Conservation (phyloP, 2,797 vertebrate species). For the Poliocrania exsul region DNA sequence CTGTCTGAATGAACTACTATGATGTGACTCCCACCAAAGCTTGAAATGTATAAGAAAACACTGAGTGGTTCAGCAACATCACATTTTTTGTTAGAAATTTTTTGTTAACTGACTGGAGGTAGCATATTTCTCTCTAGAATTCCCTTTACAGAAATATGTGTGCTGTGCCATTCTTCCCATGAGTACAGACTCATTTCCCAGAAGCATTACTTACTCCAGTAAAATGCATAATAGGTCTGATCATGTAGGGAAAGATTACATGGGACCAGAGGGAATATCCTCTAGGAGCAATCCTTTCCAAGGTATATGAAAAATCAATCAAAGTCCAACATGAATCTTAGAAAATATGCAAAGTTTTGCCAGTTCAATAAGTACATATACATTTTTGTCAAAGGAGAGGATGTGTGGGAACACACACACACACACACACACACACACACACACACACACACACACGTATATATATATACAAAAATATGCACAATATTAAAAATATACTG, state of each 20-base stretch:
- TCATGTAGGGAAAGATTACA: not conserved
- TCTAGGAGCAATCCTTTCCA: not conserved
- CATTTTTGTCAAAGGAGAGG: not conserved
- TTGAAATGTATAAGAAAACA: not conserved
- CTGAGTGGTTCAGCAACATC: not conserved
- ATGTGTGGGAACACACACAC: not conserved
- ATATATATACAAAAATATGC: too few relatives aligned
- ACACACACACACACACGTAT: too few relatives aligned
- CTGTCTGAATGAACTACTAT: not conserved
- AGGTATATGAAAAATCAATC: not conserved
- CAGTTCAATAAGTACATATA: not conserved
- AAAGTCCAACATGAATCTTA: not conserved
- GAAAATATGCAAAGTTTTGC: not conserved
- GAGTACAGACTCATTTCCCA: not conserved
- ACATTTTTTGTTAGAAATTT: not conserved
- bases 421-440: too few relatives aligned
- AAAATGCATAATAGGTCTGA: not conserved
- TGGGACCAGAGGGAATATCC: not conserved
- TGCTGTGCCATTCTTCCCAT: rapidly evolving
- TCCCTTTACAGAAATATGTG: not conserved
- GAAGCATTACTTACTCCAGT: not conserved
- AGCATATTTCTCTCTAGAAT: not conserved
- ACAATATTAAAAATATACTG: not conserved
- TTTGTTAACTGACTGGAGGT: not conserved
- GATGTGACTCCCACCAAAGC: not conserved